Conservation (phyloP, 2,888 invertebrate species). For the Cataglyphis rosenhaueri region DNA sequence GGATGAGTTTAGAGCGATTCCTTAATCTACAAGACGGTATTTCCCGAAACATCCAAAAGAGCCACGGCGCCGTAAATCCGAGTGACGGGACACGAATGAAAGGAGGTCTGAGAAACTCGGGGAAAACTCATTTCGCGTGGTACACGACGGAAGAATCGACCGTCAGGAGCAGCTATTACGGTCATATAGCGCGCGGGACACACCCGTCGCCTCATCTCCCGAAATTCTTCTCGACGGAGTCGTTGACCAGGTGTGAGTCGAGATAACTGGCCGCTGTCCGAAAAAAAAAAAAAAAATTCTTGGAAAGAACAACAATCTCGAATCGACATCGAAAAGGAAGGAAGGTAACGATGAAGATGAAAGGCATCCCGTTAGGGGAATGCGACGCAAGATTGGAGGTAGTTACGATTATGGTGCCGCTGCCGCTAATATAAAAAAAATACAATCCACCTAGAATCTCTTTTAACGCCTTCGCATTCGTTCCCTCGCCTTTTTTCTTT, state of each 20-base stretch:
- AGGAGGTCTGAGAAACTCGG: conserved; percentile 28
- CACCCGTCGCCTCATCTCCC: conserved; percentile 40
- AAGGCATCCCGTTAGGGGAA: conserved; percentile 40
- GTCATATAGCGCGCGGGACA: conserved; percentile 28
- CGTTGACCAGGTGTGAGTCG: conserved; percentile 56
- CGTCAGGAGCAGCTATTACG: conserved; percentile 46
- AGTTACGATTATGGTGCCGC: conserved; percentile 62
- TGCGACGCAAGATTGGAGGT: conserved; percentile 65
- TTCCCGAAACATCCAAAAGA: conserved; percentile 13
- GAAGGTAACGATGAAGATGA: conserved; percentile 27
- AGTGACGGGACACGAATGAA: conserved; percentile 14
- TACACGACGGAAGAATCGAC: conserved; percentile 41
- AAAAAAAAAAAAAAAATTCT: conserved; percentile 46
- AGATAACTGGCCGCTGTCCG: conserved; percentile 61
- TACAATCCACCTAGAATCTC: conserved; percentile 65
- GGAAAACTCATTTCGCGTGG: conserved; percentile 54
- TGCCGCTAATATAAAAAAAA: conserved; percentile 59
- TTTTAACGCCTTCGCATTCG: conserved; percentile 25
- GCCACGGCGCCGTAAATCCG: conserved; percentile 18
- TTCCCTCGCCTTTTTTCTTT: neutral
- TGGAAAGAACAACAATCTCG: conserved; percentile 10
- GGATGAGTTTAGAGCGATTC: conserved; percentile 14
- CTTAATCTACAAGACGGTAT: conserved; percentile 26
- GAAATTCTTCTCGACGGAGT: conserved; percentile 63
- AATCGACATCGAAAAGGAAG: neutral